A percentile compares a stretch with the other conserved stretches of the same genome.
phyloP scores from a whole-genome alignment of 2,113 vertebrate genomes.

The Pseudopipra pipra region DNA sequence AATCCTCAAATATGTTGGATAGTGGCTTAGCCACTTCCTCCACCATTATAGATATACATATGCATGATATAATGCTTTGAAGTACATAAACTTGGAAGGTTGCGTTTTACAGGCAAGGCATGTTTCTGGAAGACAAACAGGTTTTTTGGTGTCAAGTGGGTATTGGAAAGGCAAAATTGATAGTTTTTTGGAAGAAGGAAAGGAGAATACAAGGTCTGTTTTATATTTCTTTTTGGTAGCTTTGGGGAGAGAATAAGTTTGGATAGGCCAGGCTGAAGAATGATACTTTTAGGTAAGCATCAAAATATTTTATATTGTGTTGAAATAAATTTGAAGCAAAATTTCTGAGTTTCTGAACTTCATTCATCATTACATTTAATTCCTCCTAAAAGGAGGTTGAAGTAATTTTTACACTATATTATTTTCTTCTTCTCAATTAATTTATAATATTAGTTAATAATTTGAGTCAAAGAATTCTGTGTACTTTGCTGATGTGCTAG shows the following conservation, averaged over 20 bases:
- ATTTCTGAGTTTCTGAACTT: background rate
- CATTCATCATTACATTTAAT: background rate
- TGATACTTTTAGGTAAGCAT: background rate
- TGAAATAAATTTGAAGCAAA: background rate
- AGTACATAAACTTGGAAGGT: background rate
- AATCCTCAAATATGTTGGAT: background rate
- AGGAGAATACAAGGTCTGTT: background rate
- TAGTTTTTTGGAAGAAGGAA: background rate
- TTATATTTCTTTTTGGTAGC: background rate
- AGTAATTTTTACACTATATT: background rate
- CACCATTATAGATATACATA: background rate
- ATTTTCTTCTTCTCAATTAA: slow-evolving; percentile 9
- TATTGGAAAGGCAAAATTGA: background rate
- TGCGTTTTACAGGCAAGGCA: background rate
- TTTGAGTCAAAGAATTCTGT: background rate
- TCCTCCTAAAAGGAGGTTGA: background rate
- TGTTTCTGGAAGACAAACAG: background rate
- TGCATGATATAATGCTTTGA: background rate
- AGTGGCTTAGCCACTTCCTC: background rate
- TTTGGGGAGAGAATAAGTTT: background rate
- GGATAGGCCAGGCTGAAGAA: background rate
- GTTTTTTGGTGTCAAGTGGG: background rate
- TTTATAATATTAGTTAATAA: slow-evolving; percentile 24
- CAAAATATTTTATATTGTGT: background rate
- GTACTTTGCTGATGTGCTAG: background rate